Percentiles rank a stretch among this genome's conserved stretches.
Evolutionary conservation across 2,888 invertebrate species (phyloP).

Genomic region (Xylocampa areola): DNA sequence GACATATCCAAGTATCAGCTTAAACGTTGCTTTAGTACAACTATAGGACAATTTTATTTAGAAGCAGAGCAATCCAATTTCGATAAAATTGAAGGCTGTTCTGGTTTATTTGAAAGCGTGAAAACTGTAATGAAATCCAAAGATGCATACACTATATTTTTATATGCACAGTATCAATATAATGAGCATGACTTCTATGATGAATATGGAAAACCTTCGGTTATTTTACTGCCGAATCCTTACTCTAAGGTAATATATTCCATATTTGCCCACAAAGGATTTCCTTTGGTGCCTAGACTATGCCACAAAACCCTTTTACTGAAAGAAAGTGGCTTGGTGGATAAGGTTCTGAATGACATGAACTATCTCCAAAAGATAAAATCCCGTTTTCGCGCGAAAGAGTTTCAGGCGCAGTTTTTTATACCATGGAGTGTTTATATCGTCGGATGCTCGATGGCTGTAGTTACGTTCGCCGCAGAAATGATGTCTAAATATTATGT

Average conservation of each 20-base stretch:
- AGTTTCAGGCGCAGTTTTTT: slow-evolving; percentile 15
- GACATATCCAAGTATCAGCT: slow-evolving; percentile 31
- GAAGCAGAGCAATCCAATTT: slow-evolving; percentile 52
- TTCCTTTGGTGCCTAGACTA: slow-evolving; percentile 39
- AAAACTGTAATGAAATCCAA: slow-evolving; percentile 16
- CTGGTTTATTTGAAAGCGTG: slow-evolving; percentile 7
- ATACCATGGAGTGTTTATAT: slow-evolving; percentile 48
- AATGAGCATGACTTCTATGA: slow-evolving; percentile 21
- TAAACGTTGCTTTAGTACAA: slow-evolving; percentile 20
- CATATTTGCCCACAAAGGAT: slow-evolving; percentile 52
- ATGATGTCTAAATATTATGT: slow-evolving; percentile 15
- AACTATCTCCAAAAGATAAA: slow-evolving; percentile 24
- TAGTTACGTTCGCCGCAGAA: slow-evolving; percentile 34
- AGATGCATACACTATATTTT: slow-evolving; percentile 11
- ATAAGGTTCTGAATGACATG: slow-evolving; percentile 31
- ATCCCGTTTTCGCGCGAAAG: slow-evolving; percentile 8
- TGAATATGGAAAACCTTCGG: slow-evolving; percentile 18
- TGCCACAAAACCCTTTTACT: slow-evolving; percentile 31
- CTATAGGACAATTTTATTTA: background rate
- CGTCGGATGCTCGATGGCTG: slow-evolving; percentile 19
- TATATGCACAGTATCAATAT: slow-evolving; percentile 9
- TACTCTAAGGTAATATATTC: slow-evolving; percentile 22
- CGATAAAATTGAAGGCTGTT: slow-evolving; percentile 4
- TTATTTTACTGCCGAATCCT: slow-evolving; percentile 36
- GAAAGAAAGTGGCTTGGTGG: slow-evolving; percentile 41